Base-by-base conservation (phyloP, 2,888 invertebrate species). In the Gymnosoma rotundatum region DNA sequence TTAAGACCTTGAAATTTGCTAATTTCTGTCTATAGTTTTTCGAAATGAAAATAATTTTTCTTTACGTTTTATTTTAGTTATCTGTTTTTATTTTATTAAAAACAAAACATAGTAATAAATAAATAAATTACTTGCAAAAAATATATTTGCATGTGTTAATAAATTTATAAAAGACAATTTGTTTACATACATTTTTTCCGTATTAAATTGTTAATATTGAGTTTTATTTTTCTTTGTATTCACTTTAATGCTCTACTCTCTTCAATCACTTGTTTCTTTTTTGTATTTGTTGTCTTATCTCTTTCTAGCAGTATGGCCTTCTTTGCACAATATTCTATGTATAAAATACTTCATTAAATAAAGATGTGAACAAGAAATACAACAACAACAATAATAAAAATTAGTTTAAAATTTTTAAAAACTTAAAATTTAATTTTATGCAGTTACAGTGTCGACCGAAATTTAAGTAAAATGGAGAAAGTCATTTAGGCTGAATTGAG, bases 201-300 rank as follows among this genome's bases (percentile, higher is more conserved):
- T 42, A 12, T 38, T 36, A 70, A 64, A 36, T 52, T 66, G 38
- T 66, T 66, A 72, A 64, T 72, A 56, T 78, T 72, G 48, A 54
- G 25, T 45, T 60, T 50, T 56, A 64, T 54, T 12, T n/a, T 48
- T 56, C 10, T 66, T 75, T 56, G 54, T 52, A 75, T 56, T 58
- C 21, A 36, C n/a, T 38, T 60, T 21, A 9, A 48, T n/a, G 7
- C 48, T 10, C 10, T 73, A 5, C 9, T 42, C 25, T 42, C 21
- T 52, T 42, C 42, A 45, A 10, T 45, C 38, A 45, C 3, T 69
- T 69, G 45, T 38, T 42, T 21, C 21, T 38, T 36, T 21, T 42
- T 38, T 36, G 38, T 52, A 16, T 52, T 73, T 50, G 12, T 60
- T 72, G 48, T 50, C 73, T 73, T 73, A 73, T 61, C 73, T 61